Evolutionary conservation across 2,797 vertebrate genomes (phyloP).

Genomic region (Sebastes kiyomatsui): DNA sequence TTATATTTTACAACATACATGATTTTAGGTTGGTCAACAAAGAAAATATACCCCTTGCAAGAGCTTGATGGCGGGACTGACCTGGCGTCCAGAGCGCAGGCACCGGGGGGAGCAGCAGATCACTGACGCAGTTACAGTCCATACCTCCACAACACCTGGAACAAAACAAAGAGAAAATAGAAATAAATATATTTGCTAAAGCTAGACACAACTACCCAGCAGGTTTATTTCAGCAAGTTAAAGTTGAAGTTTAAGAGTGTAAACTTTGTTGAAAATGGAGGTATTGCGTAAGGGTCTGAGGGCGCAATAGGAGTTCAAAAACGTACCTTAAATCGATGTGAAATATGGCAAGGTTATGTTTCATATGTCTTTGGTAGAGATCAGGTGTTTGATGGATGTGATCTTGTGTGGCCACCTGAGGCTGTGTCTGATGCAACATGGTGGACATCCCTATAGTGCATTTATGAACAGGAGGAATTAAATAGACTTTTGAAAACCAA

Average conservation of each 20-base stretch:
- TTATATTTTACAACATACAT: not conserved
- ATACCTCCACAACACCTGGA: slow-evolving; percentile 85
- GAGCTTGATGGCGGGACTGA: slow-evolving; percentile 60
- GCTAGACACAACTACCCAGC: not conserved
- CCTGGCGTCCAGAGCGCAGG: slow-evolving; percentile 95
- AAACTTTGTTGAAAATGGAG: slow-evolving; percentile 58
- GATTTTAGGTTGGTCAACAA: slow-evolving; percentile 1
- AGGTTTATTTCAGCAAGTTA: slow-evolving; percentile 18
- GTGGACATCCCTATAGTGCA: slow-evolving; percentile 70
- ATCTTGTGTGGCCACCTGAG: slow-evolving; percentile 70
- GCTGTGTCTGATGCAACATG: slow-evolving; percentile 74
- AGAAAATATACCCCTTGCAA: not conserved
- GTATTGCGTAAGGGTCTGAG: slow-evolving; percentile 64
- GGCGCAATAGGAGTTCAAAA: slow-evolving; percentile 51
- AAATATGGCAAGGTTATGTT: slow-evolving; percentile 74
- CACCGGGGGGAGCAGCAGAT: slow-evolving; percentile 91
- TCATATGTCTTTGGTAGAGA: slow-evolving; percentile 69
- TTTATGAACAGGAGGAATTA: slow-evolving; percentile 63
- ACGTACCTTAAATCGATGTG: slow-evolving; percentile 68
- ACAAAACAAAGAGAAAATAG: slow-evolving; percentile 8
- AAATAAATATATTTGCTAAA: not conserved
- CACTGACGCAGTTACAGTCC: slow-evolving; percentile 96
- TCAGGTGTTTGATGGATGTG: slow-evolving; percentile 76
- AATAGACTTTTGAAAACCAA: slow-evolving; percentile 56
- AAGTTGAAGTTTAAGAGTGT: slow-evolving; percentile 27